Evolutionary conservation across 2,797 vertebrate genomes (phyloP), one percentile per base, ranked within the genome.

Genomic region (Amblyopsis hoosieri): DNA sequence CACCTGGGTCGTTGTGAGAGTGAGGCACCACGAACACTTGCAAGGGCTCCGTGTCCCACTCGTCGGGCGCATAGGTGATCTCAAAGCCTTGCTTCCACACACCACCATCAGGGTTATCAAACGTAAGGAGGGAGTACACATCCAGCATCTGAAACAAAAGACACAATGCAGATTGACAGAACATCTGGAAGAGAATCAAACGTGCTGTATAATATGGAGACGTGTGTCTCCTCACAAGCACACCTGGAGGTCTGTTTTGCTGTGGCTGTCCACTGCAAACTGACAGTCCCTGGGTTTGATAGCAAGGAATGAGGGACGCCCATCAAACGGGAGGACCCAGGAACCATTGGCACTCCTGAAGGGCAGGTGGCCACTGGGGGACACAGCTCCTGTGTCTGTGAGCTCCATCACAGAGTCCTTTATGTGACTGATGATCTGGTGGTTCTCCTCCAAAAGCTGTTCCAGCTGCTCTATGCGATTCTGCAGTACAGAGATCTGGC

Each of bases 31-130:
- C 97, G 23, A 97, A 98, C 70, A 99, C 96, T 84, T 97, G 96
- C 48, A 99, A 86, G 0, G 92, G 93, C 59, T 98, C 95, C 0
- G 71, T 5, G 15, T 98, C 94, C 98, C 98, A 99, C 81, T 99
- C 97, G 0, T 83, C 87, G 0, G 94, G 88, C 8, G 96, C 92
- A 0, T 97, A 99, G n/a, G 95, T 94, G 74, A 99, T 98, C 56
- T 99, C 98, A 0, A 99, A 99, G 67, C 98, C 98, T 80, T 99
- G 98, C 80, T 96, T 97, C 98, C 98, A 99, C 19, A 97, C 98
- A 0, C 98, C 98, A 0, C 98, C 98, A 0, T 99, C 98, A 69
- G 95, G 89, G 51, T 99, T 99, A 90, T 99, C 97, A 60, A 97
- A 99, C 0, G 94, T 96, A 76, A 99, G 86, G 67, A 95, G 81